These are phyloP conservation scores for Macrotus californicus DNA, from an alignment of 2,113 vertebrate species.

Conservation along the genomic window DNA sequence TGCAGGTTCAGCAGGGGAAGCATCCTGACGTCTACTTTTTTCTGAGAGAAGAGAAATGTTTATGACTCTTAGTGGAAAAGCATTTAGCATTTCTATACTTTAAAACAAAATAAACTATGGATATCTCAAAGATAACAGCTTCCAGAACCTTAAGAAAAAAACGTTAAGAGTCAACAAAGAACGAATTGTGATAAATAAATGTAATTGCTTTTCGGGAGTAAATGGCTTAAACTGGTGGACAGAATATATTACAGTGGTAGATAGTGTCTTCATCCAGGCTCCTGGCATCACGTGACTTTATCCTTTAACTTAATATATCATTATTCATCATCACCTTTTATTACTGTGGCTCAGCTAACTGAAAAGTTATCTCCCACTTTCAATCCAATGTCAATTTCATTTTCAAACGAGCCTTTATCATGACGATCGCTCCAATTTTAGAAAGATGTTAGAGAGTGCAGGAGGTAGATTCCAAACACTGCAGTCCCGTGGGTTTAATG, in stretches of 20 bases:
- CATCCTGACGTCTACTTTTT: neutral
- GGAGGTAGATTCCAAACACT: neutral
- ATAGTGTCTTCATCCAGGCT: neutral
- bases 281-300: neutral
- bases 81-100: conserved; percentile 2
- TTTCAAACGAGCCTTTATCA: neutral
- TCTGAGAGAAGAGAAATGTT: neutral
- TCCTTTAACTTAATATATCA: neutral
- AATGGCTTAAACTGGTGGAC: neutral
- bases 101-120: conserved; percentile 10
- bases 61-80: neutral
- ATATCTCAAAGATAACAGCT: conserved; percentile 3
- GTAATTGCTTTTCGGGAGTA: neutral
- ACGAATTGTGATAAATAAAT: conserved; percentile 15
- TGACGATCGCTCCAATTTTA: conserved; percentile 13
- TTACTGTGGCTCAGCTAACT: neutral
- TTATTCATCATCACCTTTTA: neutral
- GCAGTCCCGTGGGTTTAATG: neutral
- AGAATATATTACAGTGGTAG: neutral
- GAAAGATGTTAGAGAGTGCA: neutral
- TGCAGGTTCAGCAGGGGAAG: neutral
- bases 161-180: neutral
- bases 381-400: neutral
- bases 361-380: conserved; percentile 20
- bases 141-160: conserved; percentile 15